Base-by-base conservation (phyloP, 2,888 invertebrate species). In the Caenorhabditis becei region DNA sequence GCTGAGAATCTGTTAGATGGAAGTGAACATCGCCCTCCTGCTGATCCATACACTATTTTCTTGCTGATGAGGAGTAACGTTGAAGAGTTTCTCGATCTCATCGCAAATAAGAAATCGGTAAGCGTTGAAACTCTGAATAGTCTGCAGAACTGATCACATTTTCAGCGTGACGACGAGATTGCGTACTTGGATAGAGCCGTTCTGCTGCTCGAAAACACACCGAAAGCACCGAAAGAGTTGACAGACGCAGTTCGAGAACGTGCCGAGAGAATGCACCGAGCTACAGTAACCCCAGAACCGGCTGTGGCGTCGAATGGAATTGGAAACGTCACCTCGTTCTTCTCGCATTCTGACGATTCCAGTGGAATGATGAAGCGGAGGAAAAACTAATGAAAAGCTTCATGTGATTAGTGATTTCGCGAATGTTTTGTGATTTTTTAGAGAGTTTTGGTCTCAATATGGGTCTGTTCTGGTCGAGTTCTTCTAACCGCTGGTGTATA, bases 101-200 rank as follows among this genome's bases (percentile, higher is more conserved):
- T 86, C 1, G 75, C 86, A 2, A 72, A 74, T 65, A 74, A 77
- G 11, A 84, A 84, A 80, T 58, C 83, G 24, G 86, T 86, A 28
- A 49, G 51, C 56, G 41, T n/a, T n/a, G n/a, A n/a, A n/a, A n/a
- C n/a, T n/a, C n/a, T n/a, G n/a, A n/a, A n/a, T n/a, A n/a, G n/a
- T n/a, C n/a, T n/a, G n/a, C n/a, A n/a, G n/a, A n/a, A n/a, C n/a
- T n/a, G n/a, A n/a, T n/a, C n/a, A n/a, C n/a, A n/a, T 16, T 74
- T 85, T 67, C 75, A 86, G 86, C 51, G 84, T 44, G 79, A 82
- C 10, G 84, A 86, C 2, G 86, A 86, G 32, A 82, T 86, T 14
- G 70, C 54, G 0, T 86, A 82, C 41, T 56, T 86, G 53, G 67
- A 85, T 59, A 32, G 44, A 3, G 63, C 80, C 1, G 20, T 53